Evolutionary conservation across 2,888 invertebrate species (phyloP), one percentile per base, ranked within the genome.

Genomic region (Callyntrura sp.): DNA sequence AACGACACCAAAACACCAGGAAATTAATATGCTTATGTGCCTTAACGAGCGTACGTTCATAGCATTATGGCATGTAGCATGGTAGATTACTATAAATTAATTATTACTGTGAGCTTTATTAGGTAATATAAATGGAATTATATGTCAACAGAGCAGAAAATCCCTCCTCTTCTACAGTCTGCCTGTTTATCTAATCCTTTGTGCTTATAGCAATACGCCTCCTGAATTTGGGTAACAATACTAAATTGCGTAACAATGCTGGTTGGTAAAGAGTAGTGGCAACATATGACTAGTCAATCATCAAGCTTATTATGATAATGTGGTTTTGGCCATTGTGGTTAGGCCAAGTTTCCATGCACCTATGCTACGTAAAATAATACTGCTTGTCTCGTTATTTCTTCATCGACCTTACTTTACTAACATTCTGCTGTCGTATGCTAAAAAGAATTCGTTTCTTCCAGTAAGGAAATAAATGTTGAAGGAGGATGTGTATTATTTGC

Each of bases 51-150:
- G 55, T 55, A 14, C 9, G 14, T 55, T 14, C 14, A 62, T 3
- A 9, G 25, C 25, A 62, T 25, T 25, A 25, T 9, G 20, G 11
- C 2, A 35, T 4, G 12, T 68, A 28, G 6, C 11, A 45, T 70
- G 17, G 17, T 70, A 43, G 17, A 62, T 45, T 45, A 43, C 12
- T 1, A 45, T 70, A 70, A 45, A n/a, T n/a, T n/a, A n/a, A n/a
- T n/a, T n/a, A n/a, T 70, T n/a, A 43, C 70, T 43, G 35, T 78
- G 35, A 60, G 62, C n/a, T n/a, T n/a, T n/a, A 81, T 81, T 81
- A n/a, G 81, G 62, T n/a, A n/a, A n/a, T n/a, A n/a, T n/a, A 60
- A 81, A 81, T 81, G 81, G 81, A 62, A 81, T 81, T 35, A 60
- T 81, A 12, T 81, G 81, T 81, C 28, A 57, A 81, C 81, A 79